Conservation (phyloP, 2,113 vertebrate species). For the Cebus imitator region DNA sequence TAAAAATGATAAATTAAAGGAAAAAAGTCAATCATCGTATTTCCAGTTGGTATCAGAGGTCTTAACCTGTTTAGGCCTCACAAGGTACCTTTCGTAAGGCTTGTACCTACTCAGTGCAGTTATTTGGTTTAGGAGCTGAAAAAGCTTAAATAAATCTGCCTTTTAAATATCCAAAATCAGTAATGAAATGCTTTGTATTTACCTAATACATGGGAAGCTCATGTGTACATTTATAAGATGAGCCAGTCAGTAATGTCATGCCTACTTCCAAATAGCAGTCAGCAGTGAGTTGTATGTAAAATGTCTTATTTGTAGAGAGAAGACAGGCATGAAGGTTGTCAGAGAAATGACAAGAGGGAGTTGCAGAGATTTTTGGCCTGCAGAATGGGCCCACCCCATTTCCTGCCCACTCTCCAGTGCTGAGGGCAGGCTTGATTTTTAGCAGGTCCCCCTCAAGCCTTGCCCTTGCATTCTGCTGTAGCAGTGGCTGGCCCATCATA, state of each 20-base stretch:
- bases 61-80: background rate
- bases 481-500: background rate
- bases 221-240: background rate
- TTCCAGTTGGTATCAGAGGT: constrained; percentile 20
- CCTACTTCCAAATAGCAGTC: background rate
- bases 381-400: fast-evolving
- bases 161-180: constrained; percentile 39
- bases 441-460: background rate
- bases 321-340: background rate
- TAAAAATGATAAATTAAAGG: constrained; percentile 57
- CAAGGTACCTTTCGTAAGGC: background rate
- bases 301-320: background rate
- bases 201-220: background rate
- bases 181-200: constrained; percentile 18
- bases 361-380: background rate
- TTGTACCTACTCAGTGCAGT: background rate
- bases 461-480: background rate
- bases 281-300: background rate
- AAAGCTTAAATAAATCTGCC: constrained; percentile 21
- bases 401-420: background rate
- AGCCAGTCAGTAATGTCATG: background rate
- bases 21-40: constrained; percentile 26
- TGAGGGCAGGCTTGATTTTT: background rate
- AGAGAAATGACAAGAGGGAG: background rate
- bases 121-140: background rate